Percentiles rank a stretch among this genome's conserved stretches.
phyloP scores from a whole-genome alignment of 2,888 invertebrate genomes.

The Xestia c-nigrum region DNA sequence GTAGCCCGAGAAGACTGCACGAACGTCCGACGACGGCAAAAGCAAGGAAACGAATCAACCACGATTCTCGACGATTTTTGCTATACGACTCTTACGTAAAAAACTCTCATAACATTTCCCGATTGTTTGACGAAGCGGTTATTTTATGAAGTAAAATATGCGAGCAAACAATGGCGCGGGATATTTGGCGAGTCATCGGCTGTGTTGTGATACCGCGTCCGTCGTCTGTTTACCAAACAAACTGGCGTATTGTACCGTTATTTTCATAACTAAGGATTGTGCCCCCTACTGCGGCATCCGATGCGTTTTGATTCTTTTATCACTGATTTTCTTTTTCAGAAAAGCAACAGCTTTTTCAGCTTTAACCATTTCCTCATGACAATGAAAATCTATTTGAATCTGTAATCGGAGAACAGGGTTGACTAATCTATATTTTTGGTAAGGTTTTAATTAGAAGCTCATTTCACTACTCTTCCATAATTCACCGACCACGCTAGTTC shows the following conservation, averaged over 20 bases:
- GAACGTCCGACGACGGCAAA: neutral
- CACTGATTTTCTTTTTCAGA: constrained; percentile 35
- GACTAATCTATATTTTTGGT: constrained; percentile 8
- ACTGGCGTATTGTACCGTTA: constrained; percentile 66
- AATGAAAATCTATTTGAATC: too few species aligned
- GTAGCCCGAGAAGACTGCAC: neutral
- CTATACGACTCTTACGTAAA: neutral
- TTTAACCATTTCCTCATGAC: neutral
- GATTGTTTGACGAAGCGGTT: constrained; percentile 35
- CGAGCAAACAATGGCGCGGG: constrained; percentile 66
- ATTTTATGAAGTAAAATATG: constrained; percentile 42
- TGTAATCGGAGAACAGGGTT: neutral
- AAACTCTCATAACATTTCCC: constrained; percentile 29
- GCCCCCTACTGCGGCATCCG: constrained; percentile 67
- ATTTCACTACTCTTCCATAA: neutral
- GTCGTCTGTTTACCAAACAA: constrained; percentile 79
- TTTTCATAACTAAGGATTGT: constrained; percentile 61
- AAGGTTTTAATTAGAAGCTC: neutral
- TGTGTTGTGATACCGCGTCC: constrained; percentile 76
- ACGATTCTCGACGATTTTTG: neutral
- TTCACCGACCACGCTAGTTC: neutral
- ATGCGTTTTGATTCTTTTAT: neutral
- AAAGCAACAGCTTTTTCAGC: too few species aligned
- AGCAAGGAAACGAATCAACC: neutral
- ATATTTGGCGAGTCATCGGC: constrained; percentile 74